Evolutionary conservation across 1,140 invertebrate species (phyloP), one percentile per base, ranked within the genome.

Genomic region (Cotesia typhae): DNA sequence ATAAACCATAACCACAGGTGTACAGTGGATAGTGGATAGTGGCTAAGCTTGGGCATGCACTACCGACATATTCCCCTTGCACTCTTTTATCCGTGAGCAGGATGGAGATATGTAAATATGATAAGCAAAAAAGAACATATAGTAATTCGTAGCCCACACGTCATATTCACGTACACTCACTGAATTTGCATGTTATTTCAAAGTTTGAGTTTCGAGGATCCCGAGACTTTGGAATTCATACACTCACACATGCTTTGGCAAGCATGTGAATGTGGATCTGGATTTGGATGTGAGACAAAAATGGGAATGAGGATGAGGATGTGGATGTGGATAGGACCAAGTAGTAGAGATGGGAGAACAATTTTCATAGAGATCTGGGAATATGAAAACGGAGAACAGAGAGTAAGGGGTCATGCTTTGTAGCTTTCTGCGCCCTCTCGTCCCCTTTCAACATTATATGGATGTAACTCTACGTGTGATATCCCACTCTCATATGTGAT

Each of bases 101-200:
- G 38, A 60, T 14, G 3, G 38, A 37, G 41, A n/a, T 51, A 17
- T 36, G n/a, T 71, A 28, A 6, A 35, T 38, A 14, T 28, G 47
- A 67, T 61, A 71, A 66, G 52, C 52, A 60, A 35, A 36, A 51
- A 14, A 20, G 67, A 66, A 70, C 61, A 47, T 47, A 47, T 47
- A 47, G 41, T 47, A 47, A 47, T 47, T 47, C 41, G 41, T 47
- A 47, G 41, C 73, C 75, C 76, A 74, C 74, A 78, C 77, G 78
- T 79, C 77, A 80, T 78, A 78, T 77, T 75, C 75, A 74, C 76
- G 74, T 65, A 76, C 70, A 73, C 71, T 64, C 36, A 35, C 66
- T 59, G 74, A 76, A 81, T 81, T 81, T 81, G 73, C 79, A 79
- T 79, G 76, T 78, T 81, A 81, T 80, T 80, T 78, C 74, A 67